Base-by-base conservation (phyloP, 1,140 invertebrate genomes). In the Drosophila funebris region DNA sequence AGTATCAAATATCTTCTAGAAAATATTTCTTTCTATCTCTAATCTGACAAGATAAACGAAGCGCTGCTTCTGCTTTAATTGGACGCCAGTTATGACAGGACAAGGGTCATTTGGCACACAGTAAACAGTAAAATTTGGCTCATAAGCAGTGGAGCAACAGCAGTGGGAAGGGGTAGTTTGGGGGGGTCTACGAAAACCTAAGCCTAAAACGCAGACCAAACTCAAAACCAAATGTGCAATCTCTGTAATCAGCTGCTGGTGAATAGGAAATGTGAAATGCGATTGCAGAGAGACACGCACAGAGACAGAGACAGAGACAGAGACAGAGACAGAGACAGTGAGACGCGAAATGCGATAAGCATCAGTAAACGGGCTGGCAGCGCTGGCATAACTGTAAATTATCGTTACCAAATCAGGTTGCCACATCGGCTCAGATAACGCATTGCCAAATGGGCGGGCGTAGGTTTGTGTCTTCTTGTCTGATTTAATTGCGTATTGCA, bases 351-450 rank as follows among this genome's bases (percentile, higher is more conserved):
- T 29, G 44, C 44, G n/a, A 48, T 48, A 48, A 24, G 22, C 44
- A 46, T 24, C 43, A 6, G 43, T 16, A 31, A 50, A 31, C 46
- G 48, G 27, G 27, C 48, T 52, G 44, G 57, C 60, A 54, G 22
- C 44, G 44, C 44, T 48, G 48, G 54, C 61, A 81, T 77, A 81
- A 68, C 64, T 68, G 64, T 50, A 63, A 82, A 87, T 87, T 87
- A 87, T 78, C 83, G 73, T 76, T 82, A 56, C 53, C 71, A 74
- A 85, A 85, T 85, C 81, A 72, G 81, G 58, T 88, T 83, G 74
- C 74, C 70, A 61, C 66, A 75, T 75, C 70, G 70, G 46, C 58
- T 64, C 58, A 39, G 67, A 73, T 63, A 74, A 77, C 60, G 48
- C 36, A 6, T n/a, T n/a, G n/a, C n/a, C n/a, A n/a, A n/a, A 50